phyloP scores from a whole-genome alignment of 2,113 vertebrate species.

The Corythornis vintsioides region DNA sequence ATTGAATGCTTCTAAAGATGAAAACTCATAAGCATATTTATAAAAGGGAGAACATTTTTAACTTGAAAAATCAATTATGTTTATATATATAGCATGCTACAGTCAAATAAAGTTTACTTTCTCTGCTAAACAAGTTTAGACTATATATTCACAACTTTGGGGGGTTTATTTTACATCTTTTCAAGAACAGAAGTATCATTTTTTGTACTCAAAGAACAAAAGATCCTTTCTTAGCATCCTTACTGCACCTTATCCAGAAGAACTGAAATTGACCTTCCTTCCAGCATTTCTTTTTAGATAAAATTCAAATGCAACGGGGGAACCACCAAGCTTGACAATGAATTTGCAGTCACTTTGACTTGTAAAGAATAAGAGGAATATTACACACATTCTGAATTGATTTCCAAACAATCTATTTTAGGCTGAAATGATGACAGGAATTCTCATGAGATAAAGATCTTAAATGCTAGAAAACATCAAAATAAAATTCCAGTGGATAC shows the following conservation, averaged over 20 bases:
- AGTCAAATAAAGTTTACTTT: conserved; percentile 71
- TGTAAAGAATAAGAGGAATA: neutral
- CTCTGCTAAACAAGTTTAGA: conserved; percentile 9
- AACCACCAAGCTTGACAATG: neutral
- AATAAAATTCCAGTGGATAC: neutral
- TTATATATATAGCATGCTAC: conserved; percentile 61
- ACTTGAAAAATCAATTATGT: conserved; percentile 29
- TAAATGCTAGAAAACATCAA: neutral
- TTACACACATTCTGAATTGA: neutral
- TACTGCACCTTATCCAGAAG: neutral
- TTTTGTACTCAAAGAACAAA: neutral
- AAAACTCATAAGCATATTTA: conserved; percentile 26
- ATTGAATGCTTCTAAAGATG: conserved; percentile 7
- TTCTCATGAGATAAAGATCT: neutral
- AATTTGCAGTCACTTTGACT: neutral
- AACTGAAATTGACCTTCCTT: neutral
- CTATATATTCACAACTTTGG: neutral
- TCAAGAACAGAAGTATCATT: neutral
- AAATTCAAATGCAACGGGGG: neutral
- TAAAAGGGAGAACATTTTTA: conserved; percentile 22
- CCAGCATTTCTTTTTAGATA: neutral
- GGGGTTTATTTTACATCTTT: neutral
- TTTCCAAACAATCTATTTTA: neutral
- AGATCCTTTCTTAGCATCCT: neutral
- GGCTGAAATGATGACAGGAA: neutral